Conservation (phyloP, 2,797 vertebrate species). For the Molossus alvarezi region DNA sequence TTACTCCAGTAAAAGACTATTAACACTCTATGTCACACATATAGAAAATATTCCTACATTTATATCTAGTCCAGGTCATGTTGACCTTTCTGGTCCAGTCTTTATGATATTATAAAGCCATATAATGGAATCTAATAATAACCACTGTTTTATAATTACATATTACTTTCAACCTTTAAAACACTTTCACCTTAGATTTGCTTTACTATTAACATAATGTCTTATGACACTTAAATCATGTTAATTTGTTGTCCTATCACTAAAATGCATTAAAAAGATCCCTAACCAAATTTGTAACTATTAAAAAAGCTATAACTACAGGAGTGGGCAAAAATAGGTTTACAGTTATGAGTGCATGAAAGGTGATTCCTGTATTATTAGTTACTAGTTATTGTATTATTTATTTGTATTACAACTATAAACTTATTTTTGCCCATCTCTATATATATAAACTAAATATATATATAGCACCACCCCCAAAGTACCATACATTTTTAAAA, state of each 20-base stretch:
- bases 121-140: conserved; percentile 4
- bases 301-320: neutral
- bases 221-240: neutral
- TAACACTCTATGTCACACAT: neutral
- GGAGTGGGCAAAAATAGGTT: neutral
- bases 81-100: neutral
- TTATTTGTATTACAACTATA: neutral
- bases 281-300: neutral
- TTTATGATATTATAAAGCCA: neutral
- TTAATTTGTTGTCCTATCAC: neutral
- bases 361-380: neutral
- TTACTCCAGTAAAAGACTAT: neutral
- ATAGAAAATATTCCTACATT: neutral
- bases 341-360: neutral
- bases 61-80: neutral
- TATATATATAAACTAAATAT: neutral
- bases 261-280: neutral
- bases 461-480: neutral
- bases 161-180: conserved; percentile 37
- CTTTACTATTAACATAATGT: conserved; percentile 25
- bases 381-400: neutral
- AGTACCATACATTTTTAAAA: neutral
- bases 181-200: neutral
- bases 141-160: neutral
- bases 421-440: neutral